Base-by-base conservation (phyloP, 2,888 invertebrate genomes). In the Melinaea marsaeus region DNA sequence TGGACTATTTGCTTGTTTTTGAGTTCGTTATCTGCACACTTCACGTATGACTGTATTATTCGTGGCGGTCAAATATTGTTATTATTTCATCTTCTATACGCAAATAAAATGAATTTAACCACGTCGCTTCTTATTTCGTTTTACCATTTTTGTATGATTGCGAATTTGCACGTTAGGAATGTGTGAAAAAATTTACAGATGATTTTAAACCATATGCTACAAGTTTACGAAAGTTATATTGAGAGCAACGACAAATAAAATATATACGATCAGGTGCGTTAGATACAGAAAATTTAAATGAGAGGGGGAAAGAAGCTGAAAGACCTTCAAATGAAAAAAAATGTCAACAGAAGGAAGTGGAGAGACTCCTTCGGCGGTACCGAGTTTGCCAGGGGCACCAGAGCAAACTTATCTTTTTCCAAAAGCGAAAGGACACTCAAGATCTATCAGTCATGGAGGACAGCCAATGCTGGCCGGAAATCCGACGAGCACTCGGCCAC, bases 401-500 rank as follows among this genome's bases (percentile, higher is more conserved):
- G 91, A 91, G 75, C 91, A 91, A 76, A 91, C 90, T 22, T 91
- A 91, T 71, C 77, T 91, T 68, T 91, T 91, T 78, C 91, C 91
- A 67, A 90, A 90, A 77, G 85, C 83, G 73, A 91, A 91, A 75
- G 94, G 94, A 32, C 97, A 97, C 84, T 93, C 94, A 69, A 93
- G 97, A 69, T 96, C 96, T 74, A 94, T 96, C 73, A 97, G 96
- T 83, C 97, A 97, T 91, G 97, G 96, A 61, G 96, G 96, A 65
- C 90, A 90, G 64, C 88, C 86, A 68, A 91, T 80, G 81, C 84
- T 85, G 75, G 81, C 82, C 11, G 92, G 86, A 61, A 90, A 86
- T 63, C 80, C 85, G 3, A 75, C 84, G 22, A 80, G 84, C 58
- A 91, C 93, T 4, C 91, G 95, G 46, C 95, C 95, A 13, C 95